Evolutionary conservation across 2,888 invertebrate species (phyloP).

Genomic region (Chromoteleia sp.): DNA sequence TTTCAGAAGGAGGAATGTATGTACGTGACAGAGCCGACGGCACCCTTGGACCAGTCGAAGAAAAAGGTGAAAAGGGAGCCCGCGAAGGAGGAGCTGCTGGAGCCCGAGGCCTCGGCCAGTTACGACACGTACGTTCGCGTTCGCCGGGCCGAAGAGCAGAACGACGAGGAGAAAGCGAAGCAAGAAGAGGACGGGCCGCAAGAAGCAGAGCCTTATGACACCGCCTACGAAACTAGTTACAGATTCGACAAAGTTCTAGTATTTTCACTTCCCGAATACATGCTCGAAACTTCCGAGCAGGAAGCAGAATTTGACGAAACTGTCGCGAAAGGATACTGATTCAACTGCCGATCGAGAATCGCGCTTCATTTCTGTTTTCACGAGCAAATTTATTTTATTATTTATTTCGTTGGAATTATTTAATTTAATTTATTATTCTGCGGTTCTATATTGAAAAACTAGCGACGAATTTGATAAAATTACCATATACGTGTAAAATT

Average conservation of each 20-base stretch:
- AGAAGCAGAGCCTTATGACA: slow-evolving; percentile 77
- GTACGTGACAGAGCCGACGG: slow-evolving; percentile 88
- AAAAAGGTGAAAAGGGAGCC: slow-evolving; percentile 79
- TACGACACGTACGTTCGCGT: slow-evolving; percentile 75
- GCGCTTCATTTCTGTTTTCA: background rate
- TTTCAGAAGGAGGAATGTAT: slow-evolving; percentile 92
- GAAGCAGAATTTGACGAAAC: slow-evolving; percentile 88
- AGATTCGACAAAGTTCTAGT: slow-evolving; percentile 88
- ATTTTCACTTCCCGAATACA: slow-evolving; percentile 88
- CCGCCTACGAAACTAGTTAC: slow-evolving; percentile 88
- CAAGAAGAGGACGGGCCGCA: slow-evolving; percentile 61
- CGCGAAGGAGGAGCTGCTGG: slow-evolving; percentile 77
- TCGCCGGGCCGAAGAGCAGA: slow-evolving; percentile 64
- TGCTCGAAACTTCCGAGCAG: slow-evolving; percentile 89
- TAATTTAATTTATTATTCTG: background rate
- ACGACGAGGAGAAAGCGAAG: background rate
- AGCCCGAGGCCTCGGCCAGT: slow-evolving; percentile 72
- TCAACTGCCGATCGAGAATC: background rate
- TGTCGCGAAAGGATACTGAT: slow-evolving; percentile 25
- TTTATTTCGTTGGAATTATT: slow-evolving; percentile 5
- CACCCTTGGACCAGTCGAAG: slow-evolving; percentile 76
- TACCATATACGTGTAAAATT: too few species aligned
- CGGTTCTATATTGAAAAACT: too few species aligned
- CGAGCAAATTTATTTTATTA: background rate
- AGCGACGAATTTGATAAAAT: too few species aligned